Evolutionary conservation across 2,888 invertebrate species (phyloP).

Genomic region (Apoda limacodes): DNA sequence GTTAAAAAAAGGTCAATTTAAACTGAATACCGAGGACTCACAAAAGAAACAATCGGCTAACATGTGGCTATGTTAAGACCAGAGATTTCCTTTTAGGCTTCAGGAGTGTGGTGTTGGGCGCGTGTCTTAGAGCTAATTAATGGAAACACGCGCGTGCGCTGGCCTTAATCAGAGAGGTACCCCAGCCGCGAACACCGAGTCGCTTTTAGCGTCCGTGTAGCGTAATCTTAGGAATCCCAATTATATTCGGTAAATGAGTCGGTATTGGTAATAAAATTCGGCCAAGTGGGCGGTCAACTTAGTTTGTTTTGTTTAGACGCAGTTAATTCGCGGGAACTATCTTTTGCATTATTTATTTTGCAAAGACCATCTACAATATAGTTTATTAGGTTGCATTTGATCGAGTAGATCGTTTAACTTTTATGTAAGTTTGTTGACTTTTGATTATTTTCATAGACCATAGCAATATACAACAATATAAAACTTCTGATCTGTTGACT

Average conservation of each 20-base stretch:
- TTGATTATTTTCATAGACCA: too few species aligned
- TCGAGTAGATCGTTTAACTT: too few species aligned
- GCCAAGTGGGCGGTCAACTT: too few species aligned
- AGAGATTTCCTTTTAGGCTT: constrained; percentile 57
- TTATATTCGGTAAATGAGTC: constrained; percentile 35
- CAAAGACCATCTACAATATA: too few species aligned
- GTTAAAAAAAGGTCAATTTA: too few species aligned
- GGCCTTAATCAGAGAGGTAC: constrained; percentile 46
- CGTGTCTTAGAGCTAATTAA: constrained; percentile 59
- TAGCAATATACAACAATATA: too few species aligned
- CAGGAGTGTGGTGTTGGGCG: constrained; percentile 50
- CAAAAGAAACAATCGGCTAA: constrained; percentile 32
- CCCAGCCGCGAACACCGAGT: constrained; percentile 44
- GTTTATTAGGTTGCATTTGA: too few species aligned
- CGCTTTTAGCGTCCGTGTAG: constrained; percentile 60
- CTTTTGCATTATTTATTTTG: too few species aligned
- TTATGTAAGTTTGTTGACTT: too few species aligned
- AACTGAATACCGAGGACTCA: constrained; percentile 20
- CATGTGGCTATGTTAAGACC: constrained; percentile 43
- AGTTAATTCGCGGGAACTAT: too few species aligned
- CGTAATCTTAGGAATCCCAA: constrained; percentile 59
- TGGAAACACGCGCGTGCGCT: constrained; percentile 56
- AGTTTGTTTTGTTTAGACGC: too few species aligned
- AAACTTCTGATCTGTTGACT: too few species aligned
- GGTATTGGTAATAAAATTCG: constrained; percentile 19